Evolutionary conservation across 1,140 invertebrate genomes (phyloP), one percentile per base, ranked within the genome.

Genomic region (Homalodisca vitripennis): DNA sequence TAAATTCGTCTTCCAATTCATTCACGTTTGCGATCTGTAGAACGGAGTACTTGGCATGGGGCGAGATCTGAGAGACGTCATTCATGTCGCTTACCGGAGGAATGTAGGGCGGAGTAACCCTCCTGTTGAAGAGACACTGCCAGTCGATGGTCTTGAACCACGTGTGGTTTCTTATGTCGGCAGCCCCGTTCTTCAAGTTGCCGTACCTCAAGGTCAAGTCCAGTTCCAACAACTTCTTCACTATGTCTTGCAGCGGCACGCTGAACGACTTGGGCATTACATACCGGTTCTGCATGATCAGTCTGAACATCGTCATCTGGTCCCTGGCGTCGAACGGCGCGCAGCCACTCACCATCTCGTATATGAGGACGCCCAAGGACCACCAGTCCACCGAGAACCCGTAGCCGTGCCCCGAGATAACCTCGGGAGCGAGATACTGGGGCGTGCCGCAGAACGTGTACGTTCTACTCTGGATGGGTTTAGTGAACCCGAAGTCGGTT

Each of bases 341-440:
- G 75, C 87, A 89, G 0, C 92, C 92, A 10, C 90, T 87, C 66
- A 88, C 88, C 88, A 95, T 92, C 80, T 95, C 92, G 78, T 86
- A 94, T 3, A 94, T 79, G 1, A 98, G 80, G 0, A 98, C 90
- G 0, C 95, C 95, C 55, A 95, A 88, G 3, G 94, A 93, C 95
- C 95, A 98, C 95, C 94, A 98, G 76, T 99, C 97, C 0, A 98
- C 95, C 2, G 95, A 92, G 77, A 93, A 94, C 57, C 95, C 95
- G 80, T 99, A 99, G 0, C 95, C 95, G 79, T 96, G 97, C 73
- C 91, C 94, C 62, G 97, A 82, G 73, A 98, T 96, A 46, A 98
- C 89, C 83, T 98, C 96, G 0, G 96, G 95, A 0, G 95, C 95
- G 55, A 98, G 80, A 82, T 98, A 99, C 80, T 98, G 95, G 0